These are phyloP conservation scores for Scaptodrosophila lebanonensis DNA, from an alignment of 1,140 invertebrate genomes.

Conservation along the genomic window DNA sequence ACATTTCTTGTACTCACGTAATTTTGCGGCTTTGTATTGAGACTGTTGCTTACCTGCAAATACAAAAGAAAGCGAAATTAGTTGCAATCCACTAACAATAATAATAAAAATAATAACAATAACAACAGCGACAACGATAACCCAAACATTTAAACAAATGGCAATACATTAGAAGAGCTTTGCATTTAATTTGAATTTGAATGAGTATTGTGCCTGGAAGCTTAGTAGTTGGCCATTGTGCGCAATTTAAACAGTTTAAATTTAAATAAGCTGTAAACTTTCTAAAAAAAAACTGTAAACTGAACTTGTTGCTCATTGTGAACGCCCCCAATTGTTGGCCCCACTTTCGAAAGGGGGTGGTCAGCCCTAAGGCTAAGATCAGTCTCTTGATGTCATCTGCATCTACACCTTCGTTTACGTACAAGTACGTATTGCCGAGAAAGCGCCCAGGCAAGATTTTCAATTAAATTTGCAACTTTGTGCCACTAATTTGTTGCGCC, in stretches of 20 bases:
- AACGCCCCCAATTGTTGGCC: not conserved
- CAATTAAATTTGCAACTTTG: slow-evolving; percentile 39
- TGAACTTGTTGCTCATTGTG: not conserved
- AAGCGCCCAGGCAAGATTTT: slow-evolving; percentile 32
- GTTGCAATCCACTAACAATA: too few species aligned
- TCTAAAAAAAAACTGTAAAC: slow-evolving; percentile 7
- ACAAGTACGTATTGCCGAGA: too few species aligned
- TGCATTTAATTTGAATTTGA: slow-evolving; percentile 37
- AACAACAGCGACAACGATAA: slow-evolving; percentile 20
- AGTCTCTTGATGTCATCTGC: too few species aligned
- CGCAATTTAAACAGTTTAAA: slow-evolving; percentile 27
- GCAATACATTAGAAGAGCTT: slow-evolving; percentile 20
- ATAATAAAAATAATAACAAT: slow-evolving; percentile 16
- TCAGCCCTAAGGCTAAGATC: too few species aligned
- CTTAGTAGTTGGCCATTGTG: not conserved
- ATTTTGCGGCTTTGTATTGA: slow-evolving; percentile 38
- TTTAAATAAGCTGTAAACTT: slow-evolving; percentile 57
- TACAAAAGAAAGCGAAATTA: slow-evolving; percentile 67
- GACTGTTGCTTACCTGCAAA: slow-evolving; percentile 52
- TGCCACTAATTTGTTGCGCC: slow-evolving; percentile 38
- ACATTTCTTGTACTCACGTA: slow-evolving; percentile 32
- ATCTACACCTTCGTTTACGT: too few species aligned
- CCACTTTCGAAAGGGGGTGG: not conserved
- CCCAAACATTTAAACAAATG: slow-evolving; percentile 24
- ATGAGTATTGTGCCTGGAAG: slow-evolving; percentile 7